Conservation (phyloP, 2,113 vertebrate species). For the Calyptomena viridis region DNA sequence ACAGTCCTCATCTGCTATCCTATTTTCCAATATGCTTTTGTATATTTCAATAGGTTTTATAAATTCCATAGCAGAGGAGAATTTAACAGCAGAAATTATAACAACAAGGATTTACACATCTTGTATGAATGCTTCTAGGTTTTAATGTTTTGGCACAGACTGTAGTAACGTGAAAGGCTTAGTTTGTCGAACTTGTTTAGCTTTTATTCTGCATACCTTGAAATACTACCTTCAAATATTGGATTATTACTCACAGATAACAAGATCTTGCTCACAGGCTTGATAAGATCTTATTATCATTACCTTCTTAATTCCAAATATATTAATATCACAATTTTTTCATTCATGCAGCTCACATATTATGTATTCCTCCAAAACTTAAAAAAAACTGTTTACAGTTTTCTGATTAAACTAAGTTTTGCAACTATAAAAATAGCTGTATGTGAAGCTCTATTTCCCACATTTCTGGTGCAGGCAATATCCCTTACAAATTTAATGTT, state of each 20-base stretch:
- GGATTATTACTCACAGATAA: neutral
- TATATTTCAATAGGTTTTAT: neutral
- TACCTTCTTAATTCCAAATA: neutral
- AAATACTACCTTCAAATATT: neutral
- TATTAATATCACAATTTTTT: neutral
- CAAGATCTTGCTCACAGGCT: neutral
- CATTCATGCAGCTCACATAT: neutral
- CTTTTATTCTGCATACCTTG: neutral
- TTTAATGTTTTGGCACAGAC: neutral
- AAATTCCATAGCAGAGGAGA: neutral
- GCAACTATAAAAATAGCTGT: neutral
- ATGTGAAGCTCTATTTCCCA: neutral
- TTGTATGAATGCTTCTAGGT: neutral
- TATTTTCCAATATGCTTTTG: neutral
- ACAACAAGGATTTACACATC: neutral
- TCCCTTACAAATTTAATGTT: neutral
- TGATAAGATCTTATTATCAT: neutral
- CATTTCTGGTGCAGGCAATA: neutral
- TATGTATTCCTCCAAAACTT: neutral
- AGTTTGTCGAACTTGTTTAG: neutral
- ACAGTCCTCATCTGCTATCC: neutral
- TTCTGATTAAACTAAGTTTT: neutral
- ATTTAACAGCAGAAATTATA: neutral
- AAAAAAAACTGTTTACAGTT: neutral
- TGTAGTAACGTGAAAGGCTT: neutral